phyloP scores from a whole-genome alignment of 2,888 invertebrate species.

The Alloplasta piceator region DNA sequence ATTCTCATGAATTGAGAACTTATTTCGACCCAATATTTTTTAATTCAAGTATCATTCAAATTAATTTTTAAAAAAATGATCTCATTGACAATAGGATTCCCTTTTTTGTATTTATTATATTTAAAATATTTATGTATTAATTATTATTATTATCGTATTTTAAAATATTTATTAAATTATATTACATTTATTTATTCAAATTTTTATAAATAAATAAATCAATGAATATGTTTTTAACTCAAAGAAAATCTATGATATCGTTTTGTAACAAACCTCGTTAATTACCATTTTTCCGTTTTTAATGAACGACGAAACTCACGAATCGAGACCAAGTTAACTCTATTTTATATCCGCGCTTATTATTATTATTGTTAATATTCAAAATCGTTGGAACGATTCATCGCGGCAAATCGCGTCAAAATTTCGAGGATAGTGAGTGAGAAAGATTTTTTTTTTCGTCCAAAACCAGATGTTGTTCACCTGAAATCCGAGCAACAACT shows the following conservation, averaged over 20 bases:
- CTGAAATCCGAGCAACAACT: slow-evolving; percentile 61
- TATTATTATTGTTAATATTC: background rate
- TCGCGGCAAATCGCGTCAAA: background rate
- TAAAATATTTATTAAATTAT: too few species aligned
- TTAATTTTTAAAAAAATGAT: background rate
- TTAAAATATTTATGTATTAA: background rate
- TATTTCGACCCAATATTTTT: background rate
- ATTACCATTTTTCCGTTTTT: slow-evolving; percentile 32
- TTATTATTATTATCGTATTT: too few species aligned
- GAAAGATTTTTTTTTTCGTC: slow-evolving; percentile 19
- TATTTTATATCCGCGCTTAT: background rate
- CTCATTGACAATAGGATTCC: background rate
- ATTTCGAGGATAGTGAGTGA: background rate
- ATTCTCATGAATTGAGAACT: background rate
- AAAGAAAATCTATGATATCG: too few species aligned
- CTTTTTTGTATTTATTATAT: background rate
- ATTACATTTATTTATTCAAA: background rate
- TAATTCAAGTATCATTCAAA: background rate
- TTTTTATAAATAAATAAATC: background rate
- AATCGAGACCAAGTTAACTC: background rate
- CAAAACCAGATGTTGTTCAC: slow-evolving; percentile 46
- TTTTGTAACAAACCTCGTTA: too few species aligned
- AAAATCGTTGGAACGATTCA: background rate
- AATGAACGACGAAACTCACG: background rate
- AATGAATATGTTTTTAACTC: background rate